Evolutionary conservation across 2,113 vertebrate species (phyloP).

Genomic region (Melozone crissalis): DNA sequence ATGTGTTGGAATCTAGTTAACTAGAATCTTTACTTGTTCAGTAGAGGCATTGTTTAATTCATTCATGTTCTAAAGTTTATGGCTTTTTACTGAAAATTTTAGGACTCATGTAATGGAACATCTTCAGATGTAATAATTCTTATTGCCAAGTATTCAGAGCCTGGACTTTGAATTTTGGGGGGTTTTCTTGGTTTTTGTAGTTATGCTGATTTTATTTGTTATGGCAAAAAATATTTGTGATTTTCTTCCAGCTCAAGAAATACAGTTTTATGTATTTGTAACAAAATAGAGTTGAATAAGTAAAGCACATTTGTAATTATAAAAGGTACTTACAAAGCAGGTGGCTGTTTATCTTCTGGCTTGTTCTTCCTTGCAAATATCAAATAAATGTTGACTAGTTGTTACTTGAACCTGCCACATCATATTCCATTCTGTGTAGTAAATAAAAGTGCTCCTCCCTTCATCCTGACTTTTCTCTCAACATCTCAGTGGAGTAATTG

Average conservation of each 20-base stretch:
- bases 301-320: not conserved
- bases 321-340: conserved; percentile 42
- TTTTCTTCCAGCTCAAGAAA: not conserved
- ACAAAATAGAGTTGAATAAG: not conserved
- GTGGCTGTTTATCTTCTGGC: conserved; percentile 24
- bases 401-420: conserved; percentile 20
- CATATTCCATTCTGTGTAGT: conserved; percentile 70
- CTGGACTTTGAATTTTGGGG: not conserved
- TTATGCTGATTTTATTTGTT: not conserved
- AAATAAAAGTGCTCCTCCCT: conserved; percentile 75
- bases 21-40: not conserved
- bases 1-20: not conserved
- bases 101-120: not conserved
- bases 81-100: not conserved
- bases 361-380: not conserved
- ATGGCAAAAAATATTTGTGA: not conserved
- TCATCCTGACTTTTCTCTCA: conserved; percentile 44
- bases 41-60: not conserved
- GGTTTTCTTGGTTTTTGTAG: not conserved
- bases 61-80: not conserved
- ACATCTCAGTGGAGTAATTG: not conserved
- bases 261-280: not conserved
- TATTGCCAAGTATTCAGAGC: not conserved
- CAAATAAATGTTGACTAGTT: not conserved
- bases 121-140: not conserved